Base-by-base conservation (phyloP, 1,140 invertebrate genomes). In the Cyclargus thomasi region DNA sequence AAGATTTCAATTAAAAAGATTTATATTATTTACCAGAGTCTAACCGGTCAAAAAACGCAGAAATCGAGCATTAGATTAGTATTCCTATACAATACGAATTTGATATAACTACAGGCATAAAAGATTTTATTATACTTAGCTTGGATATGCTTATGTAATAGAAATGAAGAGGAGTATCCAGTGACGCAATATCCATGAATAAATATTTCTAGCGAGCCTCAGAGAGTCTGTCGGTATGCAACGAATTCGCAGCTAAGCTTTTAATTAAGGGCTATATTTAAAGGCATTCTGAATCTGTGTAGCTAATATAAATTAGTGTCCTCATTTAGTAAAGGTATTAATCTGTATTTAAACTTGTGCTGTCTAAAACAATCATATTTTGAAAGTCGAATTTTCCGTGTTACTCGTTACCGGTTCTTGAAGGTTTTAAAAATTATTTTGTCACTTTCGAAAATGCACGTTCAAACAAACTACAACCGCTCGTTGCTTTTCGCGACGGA, bases 221-320 rank as follows among this genome's bases (percentile, higher is more conserved):
- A 21, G 55, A 59, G 55, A 59, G 20, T 11, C 20, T 59, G 55
- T 21, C 55, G 55, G 55, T 59, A 59, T 59, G 55, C 55, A 59
- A 20, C 55, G 18, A 59, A 59, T 59, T 59, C 55, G 55, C 53
- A 55, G 18, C 55, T 59, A 59, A 21, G 55, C 55, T 59, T 20
- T 59, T 59, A 59, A 59, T 59, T 59, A 59, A 59, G 55, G 21
- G 18, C 55, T 59, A 59, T 59, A 59, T 59, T 59, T 59, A 59
- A 59, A 22, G 6, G 55, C 55, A 20, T 59, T 11, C 1, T 11
- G 20, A 59, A 20, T 18, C 17, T 18, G 10, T 21, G 18, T 21
- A n/a, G n/a, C 20, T 20, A 59, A 59, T 59, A 21, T 59, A 59
- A 59, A 59, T 59, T 21, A 20, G 55, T 59, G 10, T 20, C 55